Base-by-base conservation (phyloP, 2,113 vertebrate genomes). In the Brachypteracias leptosomus region DNA sequence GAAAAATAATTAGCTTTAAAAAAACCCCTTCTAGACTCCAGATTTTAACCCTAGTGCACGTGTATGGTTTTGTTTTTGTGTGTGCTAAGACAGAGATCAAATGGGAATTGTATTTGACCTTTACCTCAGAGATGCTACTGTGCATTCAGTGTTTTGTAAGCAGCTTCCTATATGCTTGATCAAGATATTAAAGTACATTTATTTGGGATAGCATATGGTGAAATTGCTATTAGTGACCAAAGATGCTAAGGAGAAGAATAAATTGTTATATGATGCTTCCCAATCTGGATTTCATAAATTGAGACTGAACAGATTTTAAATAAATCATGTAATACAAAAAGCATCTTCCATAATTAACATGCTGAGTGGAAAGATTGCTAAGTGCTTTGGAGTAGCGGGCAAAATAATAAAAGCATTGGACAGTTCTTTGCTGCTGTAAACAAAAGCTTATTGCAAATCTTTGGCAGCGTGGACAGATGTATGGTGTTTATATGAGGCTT, bases 291-390 rank as follows among this genome's bases (percentile, higher is more conserved):
- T 97, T 97, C 86, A 91, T 97, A 96, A 94, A 96, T 63, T 66
- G 89, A 80, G 70, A 94, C 91, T 92, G 95, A 97, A 33, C 51
- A 38, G 78, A 52, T 83, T 97, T 97, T 97, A 96, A 97, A 98
- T 97, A 98, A 97, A 97, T 96, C 93, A 94, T 93, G 90, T 51
- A 96, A 95, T 95, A 87, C 74, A 96, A 93, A 94, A 92, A 96
- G 95, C 94, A 93, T 95, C 96, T 96, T 97, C 93, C 61, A 31
- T 93, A 97, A 96, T 97, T 96, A 88, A 95, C 63, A 15, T 77
- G 95, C 93, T 95, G 91, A 94, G 83, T 49, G 88, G 91, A 77
- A 96, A 76, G 88, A 38, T 80, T 70, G 82, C 88, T 82, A 42
- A 89, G 93, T 93, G 95, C 95, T 96, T 81, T 76, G 31, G 88